These are phyloP conservation scores for Heterodera filipjevi DNA, from an alignment of 2,888 invertebrate species.

Conservation along the genomic window DNA sequence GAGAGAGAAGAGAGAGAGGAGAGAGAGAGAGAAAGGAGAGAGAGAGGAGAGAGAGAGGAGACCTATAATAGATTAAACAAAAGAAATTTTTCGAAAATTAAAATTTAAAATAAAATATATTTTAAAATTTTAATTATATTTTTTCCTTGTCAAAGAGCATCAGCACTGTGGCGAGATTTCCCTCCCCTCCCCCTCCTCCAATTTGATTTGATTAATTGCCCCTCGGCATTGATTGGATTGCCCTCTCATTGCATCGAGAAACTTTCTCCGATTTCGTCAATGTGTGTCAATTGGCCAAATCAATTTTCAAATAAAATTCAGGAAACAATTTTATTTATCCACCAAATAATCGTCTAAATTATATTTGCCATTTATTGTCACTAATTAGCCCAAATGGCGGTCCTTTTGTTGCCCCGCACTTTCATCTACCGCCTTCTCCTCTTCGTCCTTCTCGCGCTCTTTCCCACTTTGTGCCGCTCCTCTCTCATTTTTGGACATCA, in stretches of 20 bases:
- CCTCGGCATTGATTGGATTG: neutral
- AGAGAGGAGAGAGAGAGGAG: too few relatives aligned
- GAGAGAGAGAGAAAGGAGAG: too few relatives aligned
- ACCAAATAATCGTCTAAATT: too few relatives aligned
- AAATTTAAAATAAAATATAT: too few relatives aligned
- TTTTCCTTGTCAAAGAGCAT: neutral
- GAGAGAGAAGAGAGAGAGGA: too few relatives aligned
- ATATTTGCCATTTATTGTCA: too few relatives aligned
- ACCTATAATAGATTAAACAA: too few relatives aligned
- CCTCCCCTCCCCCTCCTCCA: neutral
- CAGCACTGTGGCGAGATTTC: neutral
- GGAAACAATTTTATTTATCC: neutral
- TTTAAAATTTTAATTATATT: too few relatives aligned
- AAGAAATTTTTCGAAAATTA: too few relatives aligned
- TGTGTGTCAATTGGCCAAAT: slow-evolving; percentile 1
- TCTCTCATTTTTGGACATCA: neutral
- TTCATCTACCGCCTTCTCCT: too few relatives aligned
- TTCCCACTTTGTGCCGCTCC: neutral
- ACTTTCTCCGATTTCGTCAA: neutral
- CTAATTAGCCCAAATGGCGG: too few relatives aligned
- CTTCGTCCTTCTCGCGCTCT: neutral
- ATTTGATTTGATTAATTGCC: neutral
- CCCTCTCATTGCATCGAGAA: neutral
- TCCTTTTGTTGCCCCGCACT: too few relatives aligned
- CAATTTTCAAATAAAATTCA: neutral